Evolutionary conservation across 1,140 invertebrate species (phyloP).

Genomic region (Antheraea mylitta): DNA sequence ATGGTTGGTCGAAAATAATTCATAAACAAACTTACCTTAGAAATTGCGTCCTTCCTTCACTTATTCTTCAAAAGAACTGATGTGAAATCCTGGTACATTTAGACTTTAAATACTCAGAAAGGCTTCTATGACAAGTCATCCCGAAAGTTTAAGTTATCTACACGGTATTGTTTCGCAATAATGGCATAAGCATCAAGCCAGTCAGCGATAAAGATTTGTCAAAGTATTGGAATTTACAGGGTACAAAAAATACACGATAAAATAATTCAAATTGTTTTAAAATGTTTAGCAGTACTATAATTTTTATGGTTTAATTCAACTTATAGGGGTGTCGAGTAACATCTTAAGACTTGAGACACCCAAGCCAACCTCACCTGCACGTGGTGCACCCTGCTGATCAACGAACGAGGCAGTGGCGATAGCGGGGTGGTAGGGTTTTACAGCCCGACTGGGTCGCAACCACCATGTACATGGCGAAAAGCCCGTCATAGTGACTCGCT

Average conservation of each 20-base stretch:
- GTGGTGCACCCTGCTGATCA: too few relatives aligned
- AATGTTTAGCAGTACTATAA: not conserved
- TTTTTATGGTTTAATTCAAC: too few relatives aligned
- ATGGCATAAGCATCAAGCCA: conserved; percentile 30
- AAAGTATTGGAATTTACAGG: conserved; percentile 47
- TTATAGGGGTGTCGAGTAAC: too few relatives aligned
- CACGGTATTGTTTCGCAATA: conserved; percentile 50
- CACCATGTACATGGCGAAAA: too few relatives aligned
- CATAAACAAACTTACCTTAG: conserved; percentile 37
- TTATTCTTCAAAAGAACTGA: conserved; percentile 35
- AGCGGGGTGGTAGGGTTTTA: too few relatives aligned
- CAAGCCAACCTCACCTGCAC: too few relatives aligned
- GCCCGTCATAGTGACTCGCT: too few relatives aligned
- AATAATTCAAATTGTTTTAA: not conserved
- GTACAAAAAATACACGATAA: not conserved
- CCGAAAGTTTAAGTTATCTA: conserved; percentile 26
- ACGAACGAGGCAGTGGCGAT: too few relatives aligned
- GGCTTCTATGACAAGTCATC: conserved; percentile 17
- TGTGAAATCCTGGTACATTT: conserved; percentile 24
- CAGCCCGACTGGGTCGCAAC: too few relatives aligned
- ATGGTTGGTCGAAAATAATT: not conserved
- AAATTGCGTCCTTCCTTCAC: conserved; percentile 25
- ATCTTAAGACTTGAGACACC: too few relatives aligned
- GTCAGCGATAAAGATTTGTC: conserved; percentile 51
- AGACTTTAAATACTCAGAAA: conserved; percentile 43